Conservation (phyloP, 2,888 invertebrate species). For the Pecten maximus region DNA sequence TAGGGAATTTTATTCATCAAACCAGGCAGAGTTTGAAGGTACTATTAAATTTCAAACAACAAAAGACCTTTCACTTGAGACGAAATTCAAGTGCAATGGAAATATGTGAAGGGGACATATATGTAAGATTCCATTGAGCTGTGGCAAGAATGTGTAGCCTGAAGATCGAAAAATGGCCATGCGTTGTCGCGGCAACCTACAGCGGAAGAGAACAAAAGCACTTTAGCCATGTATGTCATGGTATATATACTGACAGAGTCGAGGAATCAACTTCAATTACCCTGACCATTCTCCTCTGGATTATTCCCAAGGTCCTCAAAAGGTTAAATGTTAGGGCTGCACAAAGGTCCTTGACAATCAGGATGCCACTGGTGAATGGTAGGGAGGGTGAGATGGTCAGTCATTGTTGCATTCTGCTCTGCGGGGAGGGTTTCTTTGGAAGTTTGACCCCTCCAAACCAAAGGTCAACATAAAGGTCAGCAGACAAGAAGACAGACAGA, state of each 20-base stretch:
- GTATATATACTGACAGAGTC: neutral
- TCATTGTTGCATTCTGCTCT: conserved; percentile 29
- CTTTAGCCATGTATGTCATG: conserved; percentile 11
- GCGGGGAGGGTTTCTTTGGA: conserved; percentile 28
- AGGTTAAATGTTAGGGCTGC: conserved; percentile 49
- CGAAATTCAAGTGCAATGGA: conserved; percentile 22
- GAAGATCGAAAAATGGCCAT: neutral
- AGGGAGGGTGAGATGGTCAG: conserved; percentile 29
- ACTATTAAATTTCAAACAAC: conserved; percentile 30
- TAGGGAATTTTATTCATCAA: conserved; percentile 28
- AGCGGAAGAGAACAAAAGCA: conserved; percentile 10
- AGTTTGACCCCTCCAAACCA: conserved; percentile 21
- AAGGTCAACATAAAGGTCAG: conserved; percentile 19
- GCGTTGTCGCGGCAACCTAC: conserved; percentile 27
- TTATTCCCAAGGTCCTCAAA: conserved; percentile 45
- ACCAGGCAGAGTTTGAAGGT: neutral
- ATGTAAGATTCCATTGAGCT: neutral
- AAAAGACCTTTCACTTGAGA: neutral
- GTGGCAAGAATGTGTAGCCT: conserved; percentile 29
- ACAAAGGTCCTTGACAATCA: conserved; percentile 37
- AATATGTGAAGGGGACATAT: neutral
- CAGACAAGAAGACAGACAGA: conserved; percentile 32
- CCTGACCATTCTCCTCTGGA: conserved; percentile 6
- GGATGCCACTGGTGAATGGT: conserved; percentile 23
- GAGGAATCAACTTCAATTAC: conserved; percentile 27